These are phyloP conservation scores for Melanargia galathea DNA, from an alignment of 2,888 invertebrate species.

Conservation along the genomic window DNA sequence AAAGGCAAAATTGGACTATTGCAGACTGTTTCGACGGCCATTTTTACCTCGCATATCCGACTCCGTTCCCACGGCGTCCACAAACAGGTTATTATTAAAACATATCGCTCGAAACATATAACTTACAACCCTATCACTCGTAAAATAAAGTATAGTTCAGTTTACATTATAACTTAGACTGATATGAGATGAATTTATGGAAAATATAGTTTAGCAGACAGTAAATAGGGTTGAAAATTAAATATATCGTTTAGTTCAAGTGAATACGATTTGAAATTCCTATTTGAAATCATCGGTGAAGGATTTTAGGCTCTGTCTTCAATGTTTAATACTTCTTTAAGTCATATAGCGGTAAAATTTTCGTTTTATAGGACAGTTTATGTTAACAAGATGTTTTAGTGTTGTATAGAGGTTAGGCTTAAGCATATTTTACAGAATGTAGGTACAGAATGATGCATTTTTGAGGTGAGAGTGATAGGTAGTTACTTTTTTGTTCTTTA, in stretches of 20 bases:
- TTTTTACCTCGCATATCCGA: slow-evolving; percentile 81
- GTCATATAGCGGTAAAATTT: slow-evolving; percentile 74
- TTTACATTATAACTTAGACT: slow-evolving; percentile 30
- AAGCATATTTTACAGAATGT: neutral
- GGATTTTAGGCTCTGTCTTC: slow-evolving; percentile 78
- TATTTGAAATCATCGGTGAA: slow-evolving; percentile 76
- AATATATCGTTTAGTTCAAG: slow-evolving; percentile 45
- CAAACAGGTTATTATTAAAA: slow-evolving; percentile 82
- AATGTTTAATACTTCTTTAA: slow-evolving; percentile 72
- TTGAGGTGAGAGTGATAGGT: too few relatives aligned
- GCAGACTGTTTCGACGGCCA: slow-evolving; percentile 78
- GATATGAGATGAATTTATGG: slow-evolving; percentile 1
- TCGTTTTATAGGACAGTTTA: slow-evolving; percentile 67
- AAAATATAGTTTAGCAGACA: slow-evolving; percentile 10
- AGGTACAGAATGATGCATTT: too few relatives aligned
- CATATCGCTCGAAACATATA: slow-evolving; percentile 55
- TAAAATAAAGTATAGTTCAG: slow-evolving; percentile 52
- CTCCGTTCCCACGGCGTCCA: slow-evolving; percentile 79
- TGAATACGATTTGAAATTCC: slow-evolving; percentile 79
- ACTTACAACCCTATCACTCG: slow-evolving; percentile 52
- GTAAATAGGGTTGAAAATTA: slow-evolving; percentile 33
- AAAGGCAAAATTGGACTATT: slow-evolving; percentile 82
- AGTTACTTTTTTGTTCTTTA: too few relatives aligned
- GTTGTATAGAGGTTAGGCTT: neutral
- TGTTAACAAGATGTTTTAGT: slow-evolving; percentile 66